Base-by-base conservation (phyloP, 2,888 invertebrate genomes). In the Nipponacmea schrenckii region DNA sequence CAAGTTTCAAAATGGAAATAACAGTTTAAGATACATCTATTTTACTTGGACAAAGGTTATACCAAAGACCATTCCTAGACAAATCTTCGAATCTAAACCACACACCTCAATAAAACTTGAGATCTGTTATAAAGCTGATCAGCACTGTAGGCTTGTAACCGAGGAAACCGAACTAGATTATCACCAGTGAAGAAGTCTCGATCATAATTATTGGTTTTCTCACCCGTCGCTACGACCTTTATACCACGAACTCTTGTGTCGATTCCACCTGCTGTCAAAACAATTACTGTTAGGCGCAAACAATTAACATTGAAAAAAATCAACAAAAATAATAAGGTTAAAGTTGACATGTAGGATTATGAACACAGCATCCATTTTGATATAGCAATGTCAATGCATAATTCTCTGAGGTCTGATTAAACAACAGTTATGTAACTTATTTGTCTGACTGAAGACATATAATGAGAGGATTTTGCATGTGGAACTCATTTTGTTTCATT, bases 241-340 rank as follows among this genome's bases (percentile, higher is more conserved):
- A 88, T 79, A 12, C 85, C 85, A 56, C 86, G 80, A 46, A 88
- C 83, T 68, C 88, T 73, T 20, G 86, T 87, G 73, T 88, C 88
- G 65, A 88, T 88, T 24, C 88, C 88, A 64, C 84, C 85, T 68
- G 87, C 88, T 87, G 79, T 10, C 50, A 68, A 65, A n/a, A n/a
- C 24, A 68, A 27, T n/a, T 2, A 64, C 26, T 64, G 26, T 17
- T n/a, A 64, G 24, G 64, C 14, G 17, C 4, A 48, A 44, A 45
- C 67, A 56, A 39, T n/a, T 2, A 70, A 63, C 20, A 50, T 27
- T 24, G 14, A 5, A 62, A 62, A 24, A 12, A 24, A 12, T 62
- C 10, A 24, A 8, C 10, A 24, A 62, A 17, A 56, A 44, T 15
- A 64, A 4, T 46, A 64, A n/a, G 8, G 12, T 46, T 26, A 44